Conservation (phyloP, 2,797 vertebrate genomes). For the Manis crassicaudata region DNA sequence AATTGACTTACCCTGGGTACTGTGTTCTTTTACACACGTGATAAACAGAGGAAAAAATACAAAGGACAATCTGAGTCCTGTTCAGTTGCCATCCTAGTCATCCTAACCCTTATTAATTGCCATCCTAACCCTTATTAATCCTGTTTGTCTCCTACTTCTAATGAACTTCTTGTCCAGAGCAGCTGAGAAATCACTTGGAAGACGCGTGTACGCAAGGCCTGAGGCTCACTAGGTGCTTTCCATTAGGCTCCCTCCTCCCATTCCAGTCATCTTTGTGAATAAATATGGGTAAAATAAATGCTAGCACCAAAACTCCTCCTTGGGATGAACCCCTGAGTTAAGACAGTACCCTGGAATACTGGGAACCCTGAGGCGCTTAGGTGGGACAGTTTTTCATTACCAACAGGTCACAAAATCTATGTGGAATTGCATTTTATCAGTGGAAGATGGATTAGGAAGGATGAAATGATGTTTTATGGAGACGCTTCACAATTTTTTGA, state of each 20-base stretch:
- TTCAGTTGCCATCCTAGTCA: not conserved
- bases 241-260: not conserved
- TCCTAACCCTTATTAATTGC: not conserved
- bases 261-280: not conserved
- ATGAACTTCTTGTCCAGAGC: not conserved
- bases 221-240: not conserved
- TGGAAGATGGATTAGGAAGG: constrained; percentile 14
- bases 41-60: not conserved
- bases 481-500: constrained; percentile 22
- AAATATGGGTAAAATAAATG: not conserved
- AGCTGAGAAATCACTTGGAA: constrained; percentile 48
- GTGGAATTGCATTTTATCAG: not conserved
- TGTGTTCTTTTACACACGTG: not conserved
- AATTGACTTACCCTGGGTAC: constrained; percentile 68
- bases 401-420: not conserved
- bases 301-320: not conserved
- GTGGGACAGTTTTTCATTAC: not conserved
- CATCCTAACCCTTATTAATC: not conserved
- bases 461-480: constrained; percentile 38
- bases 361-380: not conserved
- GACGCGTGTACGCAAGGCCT: not conserved
- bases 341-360: not conserved
- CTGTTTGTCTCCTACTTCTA: not conserved
- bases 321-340: not conserved
- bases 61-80: not conserved